Conservation (phyloP, 2,113 vertebrate species). For the Zootoca vivipara region DNA sequence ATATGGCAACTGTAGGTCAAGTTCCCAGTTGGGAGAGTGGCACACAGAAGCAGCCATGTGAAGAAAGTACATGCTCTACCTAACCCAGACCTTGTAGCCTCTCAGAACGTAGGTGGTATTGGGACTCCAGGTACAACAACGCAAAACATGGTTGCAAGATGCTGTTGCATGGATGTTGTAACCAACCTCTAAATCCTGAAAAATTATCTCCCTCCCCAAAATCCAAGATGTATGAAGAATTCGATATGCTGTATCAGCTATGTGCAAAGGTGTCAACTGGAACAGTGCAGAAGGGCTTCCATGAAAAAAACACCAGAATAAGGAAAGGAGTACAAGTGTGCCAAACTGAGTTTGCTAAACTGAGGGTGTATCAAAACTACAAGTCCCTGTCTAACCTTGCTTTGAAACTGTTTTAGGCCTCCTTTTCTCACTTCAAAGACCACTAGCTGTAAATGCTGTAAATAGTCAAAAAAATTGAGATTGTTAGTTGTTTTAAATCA, state of each 20-base stretch:
- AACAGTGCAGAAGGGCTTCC: not conserved
- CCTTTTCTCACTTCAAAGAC: slow-evolving; percentile 1
- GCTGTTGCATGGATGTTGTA: not conserved
- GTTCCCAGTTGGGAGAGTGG: not conserved
- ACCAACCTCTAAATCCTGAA: not conserved
- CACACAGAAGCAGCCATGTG: not conserved
- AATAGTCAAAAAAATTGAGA: not conserved
- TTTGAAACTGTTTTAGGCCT: not conserved
- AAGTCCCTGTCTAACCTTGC: not conserved
- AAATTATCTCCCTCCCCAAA: not conserved
- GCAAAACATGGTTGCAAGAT: not conserved
- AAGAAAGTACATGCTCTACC: not conserved
- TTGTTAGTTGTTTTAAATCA: too few relatives aligned
- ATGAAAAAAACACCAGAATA: not conserved
- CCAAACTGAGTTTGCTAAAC: not conserved
- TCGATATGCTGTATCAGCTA: not conserved
- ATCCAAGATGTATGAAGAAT: not conserved
- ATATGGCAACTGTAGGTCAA: not conserved
- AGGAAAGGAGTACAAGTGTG: not conserved
- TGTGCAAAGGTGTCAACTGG: not conserved
- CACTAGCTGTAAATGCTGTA: not conserved
- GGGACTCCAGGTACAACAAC: not conserved
- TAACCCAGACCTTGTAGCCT: not conserved
- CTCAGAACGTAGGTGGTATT: not conserved
- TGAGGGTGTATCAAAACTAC: not conserved